A percentile compares a stretch with the other conserved stretches of the same genome.
These are phyloP conservation scores for Phrynocephalus guinanensis DNA, from an alignment of 2,797 vertebrate genomes.

Conservation along the genomic window DNA sequence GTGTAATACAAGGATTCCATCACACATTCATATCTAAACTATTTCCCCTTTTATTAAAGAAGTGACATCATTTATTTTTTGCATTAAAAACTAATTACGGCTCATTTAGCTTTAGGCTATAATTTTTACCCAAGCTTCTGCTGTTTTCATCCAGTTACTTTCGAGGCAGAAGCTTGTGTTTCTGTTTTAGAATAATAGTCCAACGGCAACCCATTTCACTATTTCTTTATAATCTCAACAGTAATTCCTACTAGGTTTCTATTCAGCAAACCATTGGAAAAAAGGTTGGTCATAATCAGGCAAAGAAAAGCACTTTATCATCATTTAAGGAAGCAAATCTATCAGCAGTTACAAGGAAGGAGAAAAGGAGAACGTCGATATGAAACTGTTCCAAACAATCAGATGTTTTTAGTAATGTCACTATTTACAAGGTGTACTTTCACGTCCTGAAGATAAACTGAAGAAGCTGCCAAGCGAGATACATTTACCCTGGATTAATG, in stretches of 20 bases:
- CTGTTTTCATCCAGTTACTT: constrained; percentile 18
- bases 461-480: constrained; percentile 41
- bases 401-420: constrained; percentile 34
- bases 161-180: constrained; percentile 24
- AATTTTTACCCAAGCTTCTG: not conserved
- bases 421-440: not conserved
- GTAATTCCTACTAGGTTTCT: not conserved
- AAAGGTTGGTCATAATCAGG: not conserved
- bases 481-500: constrained; percentile 49
- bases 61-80: not conserved
- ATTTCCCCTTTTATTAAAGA: not conserved
- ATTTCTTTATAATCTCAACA: constrained; percentile 1
- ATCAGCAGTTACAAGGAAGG: rapidly evolving
- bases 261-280: not conserved
- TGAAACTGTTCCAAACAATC: not conserved
- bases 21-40: not conserved
- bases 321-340: not conserved
- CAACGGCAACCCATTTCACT: not conserved
- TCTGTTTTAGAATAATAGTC: not conserved
- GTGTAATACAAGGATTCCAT: not conserved
- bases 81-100: not conserved
- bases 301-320: not conserved
- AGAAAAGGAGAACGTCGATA: rapidly evolving
- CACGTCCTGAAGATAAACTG: not conserved
- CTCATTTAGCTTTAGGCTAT: not conserved